Evolutionary conservation across 2,888 invertebrate species (phyloP).

Genomic region (Glaucopsyche alexis): DNA sequence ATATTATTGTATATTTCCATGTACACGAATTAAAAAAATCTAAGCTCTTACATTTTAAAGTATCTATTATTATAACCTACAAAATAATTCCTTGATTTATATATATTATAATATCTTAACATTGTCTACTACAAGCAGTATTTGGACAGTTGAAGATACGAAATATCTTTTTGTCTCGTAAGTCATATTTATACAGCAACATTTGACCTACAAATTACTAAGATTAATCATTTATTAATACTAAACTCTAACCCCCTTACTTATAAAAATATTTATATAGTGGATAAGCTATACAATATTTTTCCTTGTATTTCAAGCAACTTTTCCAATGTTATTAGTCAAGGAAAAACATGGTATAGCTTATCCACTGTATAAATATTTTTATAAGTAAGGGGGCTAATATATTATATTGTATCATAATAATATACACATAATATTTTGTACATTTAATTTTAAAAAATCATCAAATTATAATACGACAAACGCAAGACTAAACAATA

Average conservation of each 20-base stretch:
- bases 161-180: not conserved
- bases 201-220: not conserved
- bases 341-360: too few species aligned
- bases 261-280: too few species aligned
- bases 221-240: not conserved
- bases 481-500: not conserved
- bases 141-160: slow-evolving; percentile 3
- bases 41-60: slow-evolving; percentile 24
- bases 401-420: not conserved
- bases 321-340: too few species aligned
- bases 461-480: not conserved
- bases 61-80: slow-evolving; percentile 3
- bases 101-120: not conserved
- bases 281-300: too few species aligned
- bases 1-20: slow-evolving; percentile 16
- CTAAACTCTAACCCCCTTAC: not conserved
- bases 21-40: slow-evolving; percentile 15
- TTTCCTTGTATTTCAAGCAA: too few species aligned
- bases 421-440: slow-evolving; percentile 9
- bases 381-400: not conserved
- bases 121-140: slow-evolving; percentile 1
- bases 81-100: not conserved
- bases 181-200: not conserved
- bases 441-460: slow-evolving; percentile 19
- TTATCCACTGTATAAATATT: too few species aligned